Percentiles rank a stretch among this genome's conserved stretches.
These are phyloP conservation scores for Lasioglossum vierecki DNA, from an alignment of 2,888 invertebrate species.

Conservation along the genomic window DNA sequence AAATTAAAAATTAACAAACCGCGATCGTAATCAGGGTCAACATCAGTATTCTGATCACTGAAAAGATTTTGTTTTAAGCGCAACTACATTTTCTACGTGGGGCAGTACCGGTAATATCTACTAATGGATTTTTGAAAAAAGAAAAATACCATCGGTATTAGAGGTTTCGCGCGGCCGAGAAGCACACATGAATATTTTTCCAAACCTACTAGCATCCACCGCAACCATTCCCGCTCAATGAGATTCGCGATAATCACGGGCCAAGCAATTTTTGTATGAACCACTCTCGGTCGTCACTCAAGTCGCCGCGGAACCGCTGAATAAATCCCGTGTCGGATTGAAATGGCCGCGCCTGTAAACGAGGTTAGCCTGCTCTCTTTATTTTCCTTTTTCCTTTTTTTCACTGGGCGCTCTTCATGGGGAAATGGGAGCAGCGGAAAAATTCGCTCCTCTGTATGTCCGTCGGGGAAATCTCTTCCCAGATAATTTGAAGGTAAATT, in stretches of 20 bases:
- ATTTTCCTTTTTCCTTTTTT: background rate
- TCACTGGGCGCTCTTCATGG: background rate
- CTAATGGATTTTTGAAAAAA: background rate
- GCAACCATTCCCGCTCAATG: background rate
- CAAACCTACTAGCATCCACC: background rate
- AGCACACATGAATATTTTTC: background rate
- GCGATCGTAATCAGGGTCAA: background rate
- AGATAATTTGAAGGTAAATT: background rate
- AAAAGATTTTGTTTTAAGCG: background rate
- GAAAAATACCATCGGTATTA: background rate
- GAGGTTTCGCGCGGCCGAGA: background rate
- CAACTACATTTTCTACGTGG: background rate
- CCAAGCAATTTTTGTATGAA: constrained; percentile 28
- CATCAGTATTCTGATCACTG: background rate
- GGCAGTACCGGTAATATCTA: background rate
- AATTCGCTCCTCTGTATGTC: background rate
- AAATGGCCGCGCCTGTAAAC: background rate
- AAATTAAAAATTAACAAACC: background rate
- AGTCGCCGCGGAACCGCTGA: constrained; percentile 12
- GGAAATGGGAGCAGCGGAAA: constrained; percentile 2
- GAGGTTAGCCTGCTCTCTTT: constrained; percentile 5
- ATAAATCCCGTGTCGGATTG: constrained; percentile 31
- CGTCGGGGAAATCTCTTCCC: background rate
- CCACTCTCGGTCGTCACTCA: background rate
- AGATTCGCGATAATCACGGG: background rate